Percentiles rank a stretch among this genome's conserved stretches.
Evolutionary conservation across 2,888 invertebrate genomes (phyloP).

Genomic region (Heterodera filipjevi): DNA sequence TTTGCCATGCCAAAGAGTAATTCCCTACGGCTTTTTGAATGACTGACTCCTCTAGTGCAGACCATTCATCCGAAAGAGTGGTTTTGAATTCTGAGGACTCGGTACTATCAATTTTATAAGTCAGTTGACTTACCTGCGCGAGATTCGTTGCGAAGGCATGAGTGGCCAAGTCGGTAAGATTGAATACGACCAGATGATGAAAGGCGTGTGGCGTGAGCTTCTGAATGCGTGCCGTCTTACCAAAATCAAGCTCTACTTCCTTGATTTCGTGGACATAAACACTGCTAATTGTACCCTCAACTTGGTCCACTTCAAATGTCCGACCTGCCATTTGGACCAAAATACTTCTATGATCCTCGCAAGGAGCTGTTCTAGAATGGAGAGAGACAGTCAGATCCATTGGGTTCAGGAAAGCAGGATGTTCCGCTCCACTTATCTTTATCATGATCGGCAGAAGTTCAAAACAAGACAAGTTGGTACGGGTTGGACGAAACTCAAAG

Average conservation of each 20-base stretch:
- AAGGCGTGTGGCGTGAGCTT: neutral
- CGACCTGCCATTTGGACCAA: too few species aligned
- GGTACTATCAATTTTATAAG: neutral
- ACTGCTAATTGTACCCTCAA: too few species aligned
- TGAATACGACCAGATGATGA: neutral
- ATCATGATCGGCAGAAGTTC: too few species aligned
- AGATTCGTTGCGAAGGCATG: neutral
- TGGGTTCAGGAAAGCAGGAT: too few species aligned
- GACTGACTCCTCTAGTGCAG: neutral
- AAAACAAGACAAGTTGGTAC: too few species aligned
- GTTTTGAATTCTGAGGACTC: neutral
- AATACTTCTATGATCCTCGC: too few species aligned
- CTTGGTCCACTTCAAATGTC: too few species aligned
- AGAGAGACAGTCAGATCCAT: too few species aligned
- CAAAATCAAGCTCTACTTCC: neutral
- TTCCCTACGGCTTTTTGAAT: neutral
- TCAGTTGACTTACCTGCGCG: neutral
- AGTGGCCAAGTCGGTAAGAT: neutral
- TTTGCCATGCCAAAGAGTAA: neutral
- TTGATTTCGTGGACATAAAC: too few species aligned
- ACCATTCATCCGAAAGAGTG: neutral
- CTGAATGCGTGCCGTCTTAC: neutral
- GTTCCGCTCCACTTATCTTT: too few species aligned
- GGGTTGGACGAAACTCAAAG: too few species aligned
- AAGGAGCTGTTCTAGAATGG: too few species aligned